Base-by-base conservation (phyloP, 2,797 vertebrate species). In the Kryptopterus vitreolus region DNA sequence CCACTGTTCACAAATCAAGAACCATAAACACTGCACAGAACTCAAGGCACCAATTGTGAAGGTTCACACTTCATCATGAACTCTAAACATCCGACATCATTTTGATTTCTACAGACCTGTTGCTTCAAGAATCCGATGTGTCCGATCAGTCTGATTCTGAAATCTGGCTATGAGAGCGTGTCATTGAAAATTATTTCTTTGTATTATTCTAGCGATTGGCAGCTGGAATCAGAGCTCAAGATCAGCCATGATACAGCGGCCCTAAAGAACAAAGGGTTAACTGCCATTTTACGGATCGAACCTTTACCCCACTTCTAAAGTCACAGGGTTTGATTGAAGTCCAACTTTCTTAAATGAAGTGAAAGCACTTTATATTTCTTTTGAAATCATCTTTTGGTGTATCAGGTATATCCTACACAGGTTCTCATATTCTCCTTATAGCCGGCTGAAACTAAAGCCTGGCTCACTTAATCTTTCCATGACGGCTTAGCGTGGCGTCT, bases 401-500 rank as follows among this genome's bases (percentile, higher is more conserved):
- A n/a, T n/a, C 73, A 33, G 68, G 55, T 26, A 26, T 20, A 13
- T 29, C 53, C 9, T 62, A 58, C 69, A 31, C 48, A 50, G 70
- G 61, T 35, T 22, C 18, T 69, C 46, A 15, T 38, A 6, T 46
- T 69, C 72, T 72, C 26, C 66, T 35, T 73, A 68, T 79, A 72
- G 50, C 76, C 53, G 65, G 58, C 68, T 55, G 62, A 81, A 68
- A 76, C 70, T 16, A 55, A 77, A 77, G 71, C 43, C 22, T 16
- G n/a, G 16, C 58, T 58, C n/a, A 2, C 4, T 3, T 9, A 68
- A 57, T 65, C 81, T 80, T 82, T 76, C 81, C 74, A 52, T 81
- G 77, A 63, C 77, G 22, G 73, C 82, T 83, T 55, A 31, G 52
- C 16, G 1, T 68, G 3, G 33, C 59, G 15, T 78, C 75, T 35